phyloP scores from a whole-genome alignment of 2,797 vertebrate species.

The Tangara arthus region DNA sequence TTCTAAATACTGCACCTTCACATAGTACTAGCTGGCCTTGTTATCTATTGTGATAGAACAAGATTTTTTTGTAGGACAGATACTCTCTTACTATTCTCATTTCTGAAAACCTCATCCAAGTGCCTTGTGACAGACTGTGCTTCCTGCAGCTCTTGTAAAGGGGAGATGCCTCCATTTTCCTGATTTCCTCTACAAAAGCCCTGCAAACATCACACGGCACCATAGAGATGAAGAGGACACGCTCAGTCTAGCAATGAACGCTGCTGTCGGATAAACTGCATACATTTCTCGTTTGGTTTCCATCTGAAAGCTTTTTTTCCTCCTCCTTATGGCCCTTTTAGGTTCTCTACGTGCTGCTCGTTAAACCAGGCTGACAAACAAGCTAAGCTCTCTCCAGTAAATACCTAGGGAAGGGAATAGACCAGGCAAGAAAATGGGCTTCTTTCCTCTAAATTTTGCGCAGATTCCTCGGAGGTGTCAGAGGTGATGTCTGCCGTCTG shows the following conservation, averaged over 20 bases:
- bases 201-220: not conserved
- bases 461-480: not conserved
- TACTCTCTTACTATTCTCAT: not conserved
- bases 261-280: not conserved
- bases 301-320: not conserved
- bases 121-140: not conserved
- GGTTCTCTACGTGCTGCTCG: rapidly evolving
- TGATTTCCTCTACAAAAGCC: not conserved
- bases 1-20: not conserved
- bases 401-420: not conserved
- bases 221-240: rapidly evolving
- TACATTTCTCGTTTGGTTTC: not conserved
- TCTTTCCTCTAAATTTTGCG: not conserved
- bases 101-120: not conserved
- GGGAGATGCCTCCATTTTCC: not conserved
- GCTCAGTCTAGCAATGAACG: rapidly evolving
- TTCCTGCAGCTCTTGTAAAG: not conserved
- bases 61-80: not conserved
- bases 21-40: not conserved
- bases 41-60: not conserved
- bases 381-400: not conserved
- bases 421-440: not conserved
- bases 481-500: not conserved
- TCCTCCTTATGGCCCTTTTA: not conserved
- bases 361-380: not conserved